Conservation (phyloP, 2,888 invertebrate species). For the Aspidiotus rigidus region DNA sequence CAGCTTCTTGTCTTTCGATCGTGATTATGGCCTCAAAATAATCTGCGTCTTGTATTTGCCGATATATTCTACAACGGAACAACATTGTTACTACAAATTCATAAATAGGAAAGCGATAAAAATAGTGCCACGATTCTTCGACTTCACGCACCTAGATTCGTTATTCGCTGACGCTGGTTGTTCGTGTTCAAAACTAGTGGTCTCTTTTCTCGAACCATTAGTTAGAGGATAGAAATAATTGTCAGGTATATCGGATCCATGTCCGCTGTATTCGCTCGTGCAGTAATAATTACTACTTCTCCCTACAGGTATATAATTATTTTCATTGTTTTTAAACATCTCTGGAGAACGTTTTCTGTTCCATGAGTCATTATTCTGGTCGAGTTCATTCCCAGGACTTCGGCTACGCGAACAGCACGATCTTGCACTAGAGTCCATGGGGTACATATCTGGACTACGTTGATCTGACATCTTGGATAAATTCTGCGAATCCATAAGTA, state of each 20-base stretch:
- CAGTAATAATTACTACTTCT: slow-evolving; percentile 22
- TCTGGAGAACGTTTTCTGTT: slow-evolving; percentile 22
- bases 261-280: slow-evolving; percentile 11
- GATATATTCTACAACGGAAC: not conserved
- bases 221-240: slow-evolving; percentile 21
- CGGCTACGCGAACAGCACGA: slow-evolving; percentile 38
- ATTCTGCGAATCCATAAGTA: slow-evolving; percentile 25
- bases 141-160: slow-evolving; percentile 42
- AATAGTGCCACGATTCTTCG: no score
- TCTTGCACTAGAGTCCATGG: slow-evolving; percentile 21
- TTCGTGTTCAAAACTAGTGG: slow-evolving; percentile 54
- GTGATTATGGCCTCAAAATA: slow-evolving; percentile 49
- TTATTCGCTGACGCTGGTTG: slow-evolving; percentile 47
- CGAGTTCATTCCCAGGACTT: slow-evolving; percentile 38
- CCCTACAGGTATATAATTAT: slow-evolving; percentile 16
- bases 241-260: slow-evolving; percentile 14
- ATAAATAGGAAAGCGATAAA: no score
- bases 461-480: slow-evolving; percentile 24
- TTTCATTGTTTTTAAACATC: slow-evolving; percentile 21
- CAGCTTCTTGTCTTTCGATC: slow-evolving; percentile 78
- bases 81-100: no score
- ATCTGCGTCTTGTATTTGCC: slow-evolving; percentile 20
- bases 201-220: slow-evolving; percentile 45
- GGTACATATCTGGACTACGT: slow-evolving; percentile 26
- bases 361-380: slow-evolving; percentile 35